Evolutionary conservation across 2,113 vertebrate species (phyloP), one percentile per base, ranked within the genome.

Genomic region (Coreoperca whiteheadi): DNA sequence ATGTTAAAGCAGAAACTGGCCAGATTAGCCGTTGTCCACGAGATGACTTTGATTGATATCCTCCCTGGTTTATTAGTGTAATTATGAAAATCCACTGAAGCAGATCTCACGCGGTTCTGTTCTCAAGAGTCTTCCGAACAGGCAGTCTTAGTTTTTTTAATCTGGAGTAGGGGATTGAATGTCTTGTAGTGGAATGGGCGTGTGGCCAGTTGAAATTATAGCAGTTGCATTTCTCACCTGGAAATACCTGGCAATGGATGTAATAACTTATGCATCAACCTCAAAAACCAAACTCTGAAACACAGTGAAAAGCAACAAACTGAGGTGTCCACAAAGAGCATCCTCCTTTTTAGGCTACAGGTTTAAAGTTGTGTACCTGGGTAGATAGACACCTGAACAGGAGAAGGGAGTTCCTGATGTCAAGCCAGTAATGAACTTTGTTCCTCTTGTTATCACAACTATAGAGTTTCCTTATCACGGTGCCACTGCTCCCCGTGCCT

Each of bases 391-490:
- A 63, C 61, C 66, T 41, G 20, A 71, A 66, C 68, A 63, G 74
- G 48, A 86, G 66, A 80, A 75, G 20, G 34, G 25, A 71, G 74
- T 56, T 79, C 56, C 81, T 87, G 76, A 89, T 87, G 74, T 85
- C 68, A 64, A 83, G 82, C 82, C 89, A 88, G 88, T 90, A 92
- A 92, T 93, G 64, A 93, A 89, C 83, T 90, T 78, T 92, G 88
- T 91, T 87, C 69, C 80, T 79, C 46, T 70, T 89, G 75, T 94
- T 94, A 94, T 95, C 93, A 88, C 75, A 21, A 65, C 90, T 93
- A 92, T 94, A 88, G 86, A 86, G 92, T 94, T 94, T 94, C 90
- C 90, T 94, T 93, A 94, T 94, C 91, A 73, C 50, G 64, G 81
- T 91, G 87, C 89, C 86, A 89, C 86, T 77, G 79, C 86, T 87